phyloP scores from a whole-genome alignment of 2,113 vertebrate species.

The Apodemus speciosus region DNA sequence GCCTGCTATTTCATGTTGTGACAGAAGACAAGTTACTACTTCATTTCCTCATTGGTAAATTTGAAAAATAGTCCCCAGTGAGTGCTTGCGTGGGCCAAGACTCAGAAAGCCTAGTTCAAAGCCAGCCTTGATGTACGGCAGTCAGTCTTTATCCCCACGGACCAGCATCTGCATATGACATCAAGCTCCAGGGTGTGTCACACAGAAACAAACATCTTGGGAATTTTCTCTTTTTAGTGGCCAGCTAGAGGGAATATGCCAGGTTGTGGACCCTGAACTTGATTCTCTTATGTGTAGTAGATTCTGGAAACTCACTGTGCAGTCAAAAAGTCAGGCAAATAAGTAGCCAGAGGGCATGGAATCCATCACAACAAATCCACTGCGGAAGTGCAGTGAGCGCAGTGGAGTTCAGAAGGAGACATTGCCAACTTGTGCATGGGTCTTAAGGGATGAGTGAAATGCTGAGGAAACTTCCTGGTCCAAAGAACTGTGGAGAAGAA shows the following conservation, averaged over 20 bases:
- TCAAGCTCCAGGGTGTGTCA: neutral
- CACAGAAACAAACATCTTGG: neutral
- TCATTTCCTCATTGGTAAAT: slow-evolving; percentile 14
- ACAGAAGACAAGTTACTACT: neutral
- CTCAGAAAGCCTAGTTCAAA: too few species aligned
- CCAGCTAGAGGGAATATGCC: rapidly evolving
- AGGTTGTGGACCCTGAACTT: neutral
- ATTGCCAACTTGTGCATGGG: neutral
- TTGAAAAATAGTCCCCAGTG: neutral
- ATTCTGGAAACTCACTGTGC: neutral
- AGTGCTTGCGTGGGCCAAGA: neutral
- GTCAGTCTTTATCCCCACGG: neutral
- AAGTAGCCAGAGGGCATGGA: neutral
- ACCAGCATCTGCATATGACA: neutral
- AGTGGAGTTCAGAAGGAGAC: neutral
- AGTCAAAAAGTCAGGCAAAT: neutral
- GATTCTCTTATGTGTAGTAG: neutral
- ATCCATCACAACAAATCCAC: neutral
- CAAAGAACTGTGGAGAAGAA: neutral
- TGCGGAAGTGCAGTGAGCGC: neutral
- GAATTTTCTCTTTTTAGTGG: neutral
- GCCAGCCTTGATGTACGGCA: neutral
- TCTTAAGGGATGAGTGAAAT: neutral
- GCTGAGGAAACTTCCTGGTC: neutral
- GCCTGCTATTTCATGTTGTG: neutral